phyloP scores from a whole-genome alignment of 2,888 invertebrate species.

The Eumacrocentrus americanus region DNA sequence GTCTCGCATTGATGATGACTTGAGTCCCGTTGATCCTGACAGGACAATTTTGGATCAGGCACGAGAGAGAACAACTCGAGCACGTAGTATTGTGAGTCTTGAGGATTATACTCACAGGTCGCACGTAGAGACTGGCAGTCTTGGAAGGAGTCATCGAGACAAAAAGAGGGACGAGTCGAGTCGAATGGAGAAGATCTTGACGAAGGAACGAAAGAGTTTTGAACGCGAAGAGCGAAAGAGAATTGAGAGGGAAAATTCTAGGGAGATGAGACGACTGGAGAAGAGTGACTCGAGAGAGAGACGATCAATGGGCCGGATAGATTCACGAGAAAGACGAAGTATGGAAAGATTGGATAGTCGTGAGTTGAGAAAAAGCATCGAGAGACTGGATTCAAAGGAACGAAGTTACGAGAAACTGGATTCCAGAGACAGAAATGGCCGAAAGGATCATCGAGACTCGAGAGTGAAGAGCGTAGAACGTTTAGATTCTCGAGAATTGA shows the following conservation, averaged over 20 bases:
- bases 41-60: slow-evolving; percentile 37
- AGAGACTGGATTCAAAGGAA: slow-evolving; percentile 47
- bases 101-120: slow-evolving; percentile 48
- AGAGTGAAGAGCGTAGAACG: slow-evolving; percentile 49
- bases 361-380: slow-evolving; percentile 52
- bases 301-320: slow-evolving; percentile 45
- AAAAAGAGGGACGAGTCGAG: slow-evolving; percentile 47
- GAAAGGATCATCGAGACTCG: slow-evolving; percentile 42
- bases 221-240: slow-evolving; percentile 52
- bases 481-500: slow-evolving; percentile 47
- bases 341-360: slow-evolving; percentile 45
- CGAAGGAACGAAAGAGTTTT: slow-evolving; percentile 46
- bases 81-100: slow-evolving; percentile 54
- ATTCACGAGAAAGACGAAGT: slow-evolving; percentile 38
- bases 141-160: slow-evolving; percentile 51
- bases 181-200: slow-evolving; percentile 48
- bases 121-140: slow-evolving; percentile 55
- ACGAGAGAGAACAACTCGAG: slow-evolving; percentile 46
- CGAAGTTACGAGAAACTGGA: slow-evolving; percentile 43
- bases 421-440: slow-evolving; percentile 36
- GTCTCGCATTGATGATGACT: slow-evolving; percentile 57
- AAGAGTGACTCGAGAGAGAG: slow-evolving; percentile 46
- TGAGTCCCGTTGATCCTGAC: slow-evolving; percentile 50
- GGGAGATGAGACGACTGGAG: slow-evolving; percentile 45
- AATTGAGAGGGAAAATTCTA: slow-evolving; percentile 46